A percentile compares a stretch with the other conserved stretches of the same genome.
phyloP scores from a whole-genome alignment of 2,888 invertebrate genomes.

The Heteropelma amictum region DNA sequence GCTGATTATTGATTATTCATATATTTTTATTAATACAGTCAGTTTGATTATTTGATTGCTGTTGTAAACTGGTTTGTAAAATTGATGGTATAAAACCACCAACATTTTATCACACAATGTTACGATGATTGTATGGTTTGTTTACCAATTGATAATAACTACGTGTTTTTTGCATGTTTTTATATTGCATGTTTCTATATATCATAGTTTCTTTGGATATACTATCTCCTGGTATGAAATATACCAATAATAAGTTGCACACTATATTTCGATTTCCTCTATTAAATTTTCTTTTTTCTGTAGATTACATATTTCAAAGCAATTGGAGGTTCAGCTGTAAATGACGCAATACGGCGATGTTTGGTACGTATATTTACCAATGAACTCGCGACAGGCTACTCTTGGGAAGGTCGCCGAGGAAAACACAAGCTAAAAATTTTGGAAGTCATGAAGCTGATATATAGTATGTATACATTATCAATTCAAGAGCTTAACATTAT shows the following conservation, averaged over 20 bases:
- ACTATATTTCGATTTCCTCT: slow-evolving; percentile 24
- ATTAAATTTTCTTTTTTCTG: slow-evolving; percentile 22
- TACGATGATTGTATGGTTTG: slow-evolving; percentile 13
- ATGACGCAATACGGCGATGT: slow-evolving; percentile 21
- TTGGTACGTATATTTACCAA: slow-evolving; percentile 5
- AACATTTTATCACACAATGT: slow-evolving; percentile 15
- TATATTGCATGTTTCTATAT: background rate
- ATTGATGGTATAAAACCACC: slow-evolving; percentile 6
- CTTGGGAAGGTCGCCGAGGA: slow-evolving; percentile 27
- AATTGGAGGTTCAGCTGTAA: slow-evolving; percentile 13
- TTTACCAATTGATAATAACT: slow-evolving; percentile 19
- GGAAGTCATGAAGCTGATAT: slow-evolving; percentile 24
- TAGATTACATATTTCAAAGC: slow-evolving; percentile 18
- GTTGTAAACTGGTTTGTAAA: background rate
- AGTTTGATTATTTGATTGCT: slow-evolving; percentile 11
- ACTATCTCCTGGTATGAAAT: slow-evolving; percentile 16
- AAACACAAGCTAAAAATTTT: slow-evolving; percentile 29
- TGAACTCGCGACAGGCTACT: slow-evolving; percentile 30
- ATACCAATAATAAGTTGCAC: slow-evolving; percentile 6
- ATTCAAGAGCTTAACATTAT: slow-evolving; percentile 17
- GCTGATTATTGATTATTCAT: slow-evolving; percentile 3
- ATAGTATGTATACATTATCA: slow-evolving; percentile 23
- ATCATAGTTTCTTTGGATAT: slow-evolving; percentile 19
- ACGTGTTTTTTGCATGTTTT: too few species aligned
- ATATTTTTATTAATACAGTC: slow-evolving; percentile 5